phyloP scores from a whole-genome alignment of 2,113 vertebrate genomes.

The Gobius niger region DNA sequence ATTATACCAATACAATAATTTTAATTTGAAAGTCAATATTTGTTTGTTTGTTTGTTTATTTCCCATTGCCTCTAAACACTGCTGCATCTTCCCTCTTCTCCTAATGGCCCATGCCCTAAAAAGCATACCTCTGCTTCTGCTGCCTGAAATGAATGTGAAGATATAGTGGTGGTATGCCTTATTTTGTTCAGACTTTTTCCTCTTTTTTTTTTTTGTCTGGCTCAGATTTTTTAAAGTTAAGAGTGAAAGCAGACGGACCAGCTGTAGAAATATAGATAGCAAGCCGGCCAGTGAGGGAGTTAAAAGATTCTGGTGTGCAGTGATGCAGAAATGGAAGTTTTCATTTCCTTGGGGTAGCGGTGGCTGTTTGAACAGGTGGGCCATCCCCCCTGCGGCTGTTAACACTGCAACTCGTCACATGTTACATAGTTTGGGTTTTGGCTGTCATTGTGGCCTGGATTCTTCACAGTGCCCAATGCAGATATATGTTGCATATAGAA shows the following conservation, averaged over 20 bases:
- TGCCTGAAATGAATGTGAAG: too few relatives aligned
- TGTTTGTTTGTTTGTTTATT: too few relatives aligned
- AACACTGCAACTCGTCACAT: conserved; percentile 29
- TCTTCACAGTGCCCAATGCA: conserved; percentile 9
- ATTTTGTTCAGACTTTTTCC: conserved; percentile 29
- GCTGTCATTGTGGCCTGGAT: conserved; percentile 5
- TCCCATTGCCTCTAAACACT: too few relatives aligned
- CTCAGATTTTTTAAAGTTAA: conserved; percentile 37
- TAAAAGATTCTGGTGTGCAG: conserved; percentile 47
- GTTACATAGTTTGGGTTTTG: conserved; percentile 31
- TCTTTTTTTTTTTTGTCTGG: conserved; percentile 12
- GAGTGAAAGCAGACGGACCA: conserved; percentile 26
- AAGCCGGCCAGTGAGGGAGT: conserved; percentile 42
- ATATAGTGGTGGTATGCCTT: too few relatives aligned
- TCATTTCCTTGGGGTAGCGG: conserved; percentile 69
- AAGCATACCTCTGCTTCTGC: too few relatives aligned
- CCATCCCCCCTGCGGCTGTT: conserved; percentile 17
- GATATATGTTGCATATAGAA: background rate
- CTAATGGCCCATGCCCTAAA: too few relatives aligned
- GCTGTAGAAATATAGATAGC: conserved; percentile 62
- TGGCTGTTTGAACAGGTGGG: conserved; percentile 74
- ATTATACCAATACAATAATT: too few relatives aligned
- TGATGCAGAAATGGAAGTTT: conserved; percentile 67
- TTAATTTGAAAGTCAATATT: too few relatives aligned
- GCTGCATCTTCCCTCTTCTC: too few relatives aligned